phyloP scores from a whole-genome alignment of 1,140 invertebrate genomes.

The Aphidius ervi region DNA sequence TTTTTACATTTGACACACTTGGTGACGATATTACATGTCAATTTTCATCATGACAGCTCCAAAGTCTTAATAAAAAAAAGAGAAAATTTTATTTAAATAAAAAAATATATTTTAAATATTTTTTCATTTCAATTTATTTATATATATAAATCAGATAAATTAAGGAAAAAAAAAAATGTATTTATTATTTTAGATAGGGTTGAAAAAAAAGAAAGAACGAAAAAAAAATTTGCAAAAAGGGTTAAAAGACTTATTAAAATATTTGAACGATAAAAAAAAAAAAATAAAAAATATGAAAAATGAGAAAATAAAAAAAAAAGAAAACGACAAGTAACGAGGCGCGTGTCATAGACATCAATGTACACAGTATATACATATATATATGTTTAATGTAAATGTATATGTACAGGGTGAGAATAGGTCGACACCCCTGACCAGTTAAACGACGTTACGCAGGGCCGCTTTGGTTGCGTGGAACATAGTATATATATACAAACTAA shows the following conservation, averaged over 20 bases:
- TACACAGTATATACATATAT: conserved; percentile 6
- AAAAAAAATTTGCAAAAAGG: too few species aligned
- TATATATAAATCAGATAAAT: too few species aligned
- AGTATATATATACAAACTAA: conserved; percentile 27
- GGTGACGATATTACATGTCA: too few species aligned
- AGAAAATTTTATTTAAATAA: too few species aligned
- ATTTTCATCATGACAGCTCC: too few species aligned
- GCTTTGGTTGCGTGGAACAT: conserved; percentile 30
- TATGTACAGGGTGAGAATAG: neutral
- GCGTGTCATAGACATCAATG: conserved; percentile 37
- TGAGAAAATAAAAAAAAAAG: conserved; percentile 11
- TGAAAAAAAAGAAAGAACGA: too few species aligned
- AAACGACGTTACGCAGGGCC: conserved; percentile 36
- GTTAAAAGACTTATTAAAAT: neutral
- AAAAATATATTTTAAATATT: too few species aligned
- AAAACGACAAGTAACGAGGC: conserved; percentile 39
- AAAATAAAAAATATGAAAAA: neutral
- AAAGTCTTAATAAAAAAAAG: too few species aligned
- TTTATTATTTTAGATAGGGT: too few species aligned
- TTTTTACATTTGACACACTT: too few species aligned
- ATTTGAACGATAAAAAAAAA: neutral
- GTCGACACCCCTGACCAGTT: conserved; percentile 33
- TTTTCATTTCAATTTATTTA: too few species aligned
- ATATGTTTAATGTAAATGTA: conserved; percentile 29
- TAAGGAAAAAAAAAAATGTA: too few species aligned